These are phyloP conservation scores for Limnephilus rhombicus DNA, from an alignment of 2,888 invertebrate species.

Conservation along the genomic window DNA sequence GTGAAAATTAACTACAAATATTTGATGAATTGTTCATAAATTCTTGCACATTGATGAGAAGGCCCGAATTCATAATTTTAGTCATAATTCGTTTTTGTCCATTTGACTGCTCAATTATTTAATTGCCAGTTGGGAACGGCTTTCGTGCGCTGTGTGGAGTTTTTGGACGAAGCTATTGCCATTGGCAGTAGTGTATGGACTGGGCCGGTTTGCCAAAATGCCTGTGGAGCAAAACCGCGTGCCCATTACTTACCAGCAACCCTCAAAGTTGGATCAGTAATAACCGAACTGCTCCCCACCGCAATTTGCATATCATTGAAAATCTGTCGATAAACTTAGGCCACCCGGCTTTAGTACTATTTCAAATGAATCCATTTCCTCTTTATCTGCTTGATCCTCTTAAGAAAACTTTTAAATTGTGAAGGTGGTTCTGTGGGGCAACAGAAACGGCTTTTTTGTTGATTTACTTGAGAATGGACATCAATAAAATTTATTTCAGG, in stretches of 20 bases:
- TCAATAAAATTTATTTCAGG: too few relatives aligned
- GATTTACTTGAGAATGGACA: too few relatives aligned
- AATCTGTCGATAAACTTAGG: slow-evolving; percentile 15
- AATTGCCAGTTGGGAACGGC: too few relatives aligned
- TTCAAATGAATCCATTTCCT: background rate
- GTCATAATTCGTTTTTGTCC: too few relatives aligned
- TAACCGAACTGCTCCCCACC: background rate
- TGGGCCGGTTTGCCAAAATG: background rate
- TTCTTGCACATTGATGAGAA: too few relatives aligned
- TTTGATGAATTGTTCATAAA: too few relatives aligned
- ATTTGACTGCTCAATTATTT: too few relatives aligned
- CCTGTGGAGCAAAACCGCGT: slow-evolving; percentile 1
- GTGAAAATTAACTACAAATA: too few relatives aligned
- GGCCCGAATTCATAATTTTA: too few relatives aligned
- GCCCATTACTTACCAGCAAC: background rate
- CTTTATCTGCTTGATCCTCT: slow-evolving; percentile 2
- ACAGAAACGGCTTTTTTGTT: too few relatives aligned
- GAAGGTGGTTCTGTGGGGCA: background rate
- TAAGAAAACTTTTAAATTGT: background rate
- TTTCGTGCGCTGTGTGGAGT: too few relatives aligned
- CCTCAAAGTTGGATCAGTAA: background rate
- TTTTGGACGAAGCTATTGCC: background rate
- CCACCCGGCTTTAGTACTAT: background rate
- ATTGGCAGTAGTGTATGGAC: background rate
- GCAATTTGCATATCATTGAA: slow-evolving; percentile 26